phyloP scores from a whole-genome alignment of 2,797 vertebrate genomes.

The Anolis apletophallus region DNA sequence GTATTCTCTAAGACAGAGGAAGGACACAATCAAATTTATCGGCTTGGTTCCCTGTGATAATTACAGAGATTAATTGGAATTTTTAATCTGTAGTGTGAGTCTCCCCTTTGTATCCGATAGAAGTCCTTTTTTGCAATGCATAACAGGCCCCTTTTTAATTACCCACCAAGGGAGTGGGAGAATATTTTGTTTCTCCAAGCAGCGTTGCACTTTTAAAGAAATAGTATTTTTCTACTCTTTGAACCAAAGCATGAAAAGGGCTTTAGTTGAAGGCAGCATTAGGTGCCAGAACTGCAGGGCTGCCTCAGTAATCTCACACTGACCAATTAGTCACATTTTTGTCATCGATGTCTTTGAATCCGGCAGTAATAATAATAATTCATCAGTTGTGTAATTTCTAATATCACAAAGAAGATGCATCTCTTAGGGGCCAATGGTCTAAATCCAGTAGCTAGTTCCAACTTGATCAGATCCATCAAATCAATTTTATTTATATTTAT shows the following conservation, averaged over 20 bases:
- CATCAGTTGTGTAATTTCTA: not conserved
- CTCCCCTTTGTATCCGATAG: conserved; percentile 5
- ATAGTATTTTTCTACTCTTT: conserved; percentile 34
- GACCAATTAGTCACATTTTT: conserved; percentile 51
- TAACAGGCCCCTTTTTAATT: conserved; percentile 50
- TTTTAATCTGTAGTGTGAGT: not conserved
- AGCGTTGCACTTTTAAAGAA: conserved; percentile 39
- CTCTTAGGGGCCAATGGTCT: too few species aligned
- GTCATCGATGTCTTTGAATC: conserved; percentile 49
- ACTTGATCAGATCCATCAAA: too few species aligned
- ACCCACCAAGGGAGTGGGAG: conserved; percentile 23
- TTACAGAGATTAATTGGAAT: conserved; percentile 32
- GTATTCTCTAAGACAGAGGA: conserved; percentile 13
- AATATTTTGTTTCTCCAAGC: conserved; percentile 1
- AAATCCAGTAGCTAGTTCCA: too few species aligned
- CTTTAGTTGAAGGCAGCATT: conserved; percentile 23
- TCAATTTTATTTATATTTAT: too few species aligned
- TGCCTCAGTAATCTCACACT: conserved; percentile 3
- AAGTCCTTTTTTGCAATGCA: conserved; percentile 23
- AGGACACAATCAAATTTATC: conserved; percentile 11
- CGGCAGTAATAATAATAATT: conserved; percentile 25
- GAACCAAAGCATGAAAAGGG: conserved; percentile 29
- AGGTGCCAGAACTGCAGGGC: conserved; percentile 43
- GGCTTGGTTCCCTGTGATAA: not conserved
- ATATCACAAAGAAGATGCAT: not conserved